phyloP scores from a whole-genome alignment of 1,140 invertebrate genomes.

The Sogatella furcifera region DNA sequence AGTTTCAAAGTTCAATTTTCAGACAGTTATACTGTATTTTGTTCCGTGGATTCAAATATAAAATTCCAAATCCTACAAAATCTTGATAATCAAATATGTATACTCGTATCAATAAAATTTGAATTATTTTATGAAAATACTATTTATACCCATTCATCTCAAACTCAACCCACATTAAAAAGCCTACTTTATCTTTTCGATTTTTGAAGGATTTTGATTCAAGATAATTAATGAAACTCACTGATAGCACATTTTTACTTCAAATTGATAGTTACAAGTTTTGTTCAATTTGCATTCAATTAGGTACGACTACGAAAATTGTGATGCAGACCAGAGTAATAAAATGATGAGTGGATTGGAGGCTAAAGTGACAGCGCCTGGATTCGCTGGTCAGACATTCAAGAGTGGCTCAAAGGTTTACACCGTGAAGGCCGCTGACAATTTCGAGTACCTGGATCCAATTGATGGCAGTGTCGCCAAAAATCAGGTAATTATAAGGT shows the following conservation, averaged over 20 bases:
- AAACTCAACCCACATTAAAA: too few relatives aligned
- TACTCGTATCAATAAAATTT: too few relatives aligned
- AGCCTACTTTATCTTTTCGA: too few relatives aligned
- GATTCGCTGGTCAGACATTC: conserved; percentile 37
- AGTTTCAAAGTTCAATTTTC: too few relatives aligned
- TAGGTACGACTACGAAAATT: conserved; percentile 96
- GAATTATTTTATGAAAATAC: too few relatives aligned
- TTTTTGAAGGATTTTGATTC: too few relatives aligned
- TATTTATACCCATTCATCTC: too few relatives aligned
- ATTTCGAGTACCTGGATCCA: conserved; percentile 90
- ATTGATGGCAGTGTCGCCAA: conserved; percentile 82
- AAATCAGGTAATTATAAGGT: conserved; percentile 57
- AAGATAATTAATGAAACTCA: too few relatives aligned
- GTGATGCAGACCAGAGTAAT: conserved; percentile 71
- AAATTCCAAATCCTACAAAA: too few relatives aligned
- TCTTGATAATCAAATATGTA: too few relatives aligned
- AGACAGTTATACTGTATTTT: too few relatives aligned
- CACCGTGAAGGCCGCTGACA: conserved; percentile 66
- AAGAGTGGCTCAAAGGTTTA: conserved; percentile 48
- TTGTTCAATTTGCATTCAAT: conserved; percentile 9
- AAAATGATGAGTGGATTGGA: conserved; percentile 77
- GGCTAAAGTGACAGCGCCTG: conserved; percentile 45
- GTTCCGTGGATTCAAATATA: too few relatives aligned
- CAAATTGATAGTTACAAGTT: not conserved
- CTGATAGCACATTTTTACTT: not conserved